Evolutionary conservation across 2,888 invertebrate genomes (phyloP).

Genomic region (Altica lythri): DNA sequence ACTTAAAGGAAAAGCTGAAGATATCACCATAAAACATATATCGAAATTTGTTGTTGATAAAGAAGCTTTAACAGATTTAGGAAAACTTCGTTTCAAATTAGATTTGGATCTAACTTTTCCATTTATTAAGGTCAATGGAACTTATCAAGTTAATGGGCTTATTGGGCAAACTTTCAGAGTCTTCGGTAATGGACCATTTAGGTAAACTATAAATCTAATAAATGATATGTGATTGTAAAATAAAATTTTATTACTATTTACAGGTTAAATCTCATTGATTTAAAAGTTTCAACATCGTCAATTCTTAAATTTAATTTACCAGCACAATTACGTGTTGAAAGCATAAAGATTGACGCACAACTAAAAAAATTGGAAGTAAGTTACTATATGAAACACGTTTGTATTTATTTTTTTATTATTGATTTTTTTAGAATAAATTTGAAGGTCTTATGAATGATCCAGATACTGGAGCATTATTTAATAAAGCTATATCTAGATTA

Average conservation of each 20-base stretch:
- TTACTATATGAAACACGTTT: slow-evolving; percentile 4
- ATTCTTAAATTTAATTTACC: slow-evolving; percentile 46
- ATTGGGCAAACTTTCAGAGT: slow-evolving; percentile 51
- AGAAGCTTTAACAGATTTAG: slow-evolving; percentile 50
- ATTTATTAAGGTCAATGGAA: slow-evolving; percentile 51
- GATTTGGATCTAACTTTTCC: slow-evolving; percentile 55
- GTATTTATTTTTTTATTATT: background rate
- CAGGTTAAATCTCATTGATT: slow-evolving; percentile 51
- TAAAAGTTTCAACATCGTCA: slow-evolving; percentile 51
- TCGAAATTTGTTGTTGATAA: slow-evolving; percentile 54
- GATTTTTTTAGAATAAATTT: slow-evolving; percentile 52
- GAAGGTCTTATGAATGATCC: slow-evolving; percentile 54
- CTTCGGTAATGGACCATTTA: slow-evolving; percentile 55
- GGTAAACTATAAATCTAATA: slow-evolving; percentile 43
- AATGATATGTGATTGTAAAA: background rate
- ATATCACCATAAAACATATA: slow-evolving; percentile 52
- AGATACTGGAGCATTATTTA: slow-evolving; percentile 52
- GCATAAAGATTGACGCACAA: slow-evolving; percentile 49
- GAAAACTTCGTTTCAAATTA: slow-evolving; percentile 47
- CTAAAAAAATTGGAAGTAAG: slow-evolving; percentile 49
- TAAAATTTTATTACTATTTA: too few species aligned
- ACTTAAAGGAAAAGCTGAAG: slow-evolving; percentile 51
- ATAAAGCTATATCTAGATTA: slow-evolving; percentile 53
- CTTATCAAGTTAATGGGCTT: slow-evolving; percentile 52
- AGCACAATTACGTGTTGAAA: slow-evolving; percentile 43